These are phyloP conservation scores for Drosophila picticornis DNA, from an alignment of 2,888 invertebrate species.

Conservation along the genomic window DNA sequence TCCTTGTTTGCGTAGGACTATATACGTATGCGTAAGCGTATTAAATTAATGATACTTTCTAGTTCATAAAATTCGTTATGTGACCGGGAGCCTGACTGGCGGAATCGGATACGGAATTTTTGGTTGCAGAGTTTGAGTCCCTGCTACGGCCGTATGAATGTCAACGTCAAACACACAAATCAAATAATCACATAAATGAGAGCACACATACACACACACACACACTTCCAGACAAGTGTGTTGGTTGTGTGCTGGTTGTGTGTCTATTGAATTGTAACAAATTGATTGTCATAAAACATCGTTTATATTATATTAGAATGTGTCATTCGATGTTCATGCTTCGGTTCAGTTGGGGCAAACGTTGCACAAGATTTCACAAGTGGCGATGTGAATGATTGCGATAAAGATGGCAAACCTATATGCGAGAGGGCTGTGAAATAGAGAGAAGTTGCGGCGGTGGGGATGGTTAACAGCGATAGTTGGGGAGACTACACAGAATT, in stretches of 20 bases:
- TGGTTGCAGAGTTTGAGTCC: constrained; percentile 4
- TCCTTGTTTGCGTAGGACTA: constrained; percentile 42
- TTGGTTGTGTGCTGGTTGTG: constrained; percentile 50
- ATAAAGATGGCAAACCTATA: constrained; percentile 60
- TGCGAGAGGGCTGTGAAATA: constrained; percentile 3
- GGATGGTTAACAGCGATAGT: constrained; percentile 63
- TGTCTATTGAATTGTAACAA: constrained; percentile 83
- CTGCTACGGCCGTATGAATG: constrained; percentile 49
- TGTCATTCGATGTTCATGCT: constrained; percentile 77
- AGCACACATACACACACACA: constrained; percentile 53
- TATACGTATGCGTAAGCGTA: constrained; percentile 44
- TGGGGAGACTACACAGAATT: constrained; percentile 62
- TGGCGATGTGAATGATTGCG: constrained; percentile 77
- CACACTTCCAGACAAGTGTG: constrained; percentile 14
- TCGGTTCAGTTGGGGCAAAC: constrained; percentile 63
- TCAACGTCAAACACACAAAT: constrained; percentile 76
- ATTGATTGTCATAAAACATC: constrained; percentile 84
- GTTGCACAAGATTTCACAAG: constrained; percentile 68
- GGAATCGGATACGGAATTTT: constrained; percentile 4
- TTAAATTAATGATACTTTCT: constrained; percentile 85
- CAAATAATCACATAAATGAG: constrained; percentile 82
- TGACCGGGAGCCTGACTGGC: constrained; percentile 23
- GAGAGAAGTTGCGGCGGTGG: background rate
- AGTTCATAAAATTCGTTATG: constrained; percentile 84
- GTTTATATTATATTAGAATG: constrained; percentile 82